Conservation (phyloP, 2,888 invertebrate species). For the Thereva unica region DNA sequence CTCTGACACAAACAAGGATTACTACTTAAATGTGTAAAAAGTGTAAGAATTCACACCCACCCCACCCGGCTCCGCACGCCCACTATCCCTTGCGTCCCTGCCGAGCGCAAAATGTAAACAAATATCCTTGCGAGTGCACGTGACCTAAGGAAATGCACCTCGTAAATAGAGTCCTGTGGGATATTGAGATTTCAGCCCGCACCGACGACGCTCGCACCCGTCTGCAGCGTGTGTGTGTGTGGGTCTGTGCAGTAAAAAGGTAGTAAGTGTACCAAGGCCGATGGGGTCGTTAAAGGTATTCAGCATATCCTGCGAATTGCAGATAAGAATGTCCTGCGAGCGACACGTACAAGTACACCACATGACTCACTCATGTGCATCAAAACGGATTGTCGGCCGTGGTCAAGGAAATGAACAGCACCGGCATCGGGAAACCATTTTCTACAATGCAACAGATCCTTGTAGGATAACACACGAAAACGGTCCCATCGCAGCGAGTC, state of each 20-base stretch:
- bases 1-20: slow-evolving; percentile 33
- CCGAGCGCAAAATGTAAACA: slow-evolving; percentile 37
- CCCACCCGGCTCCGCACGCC: background rate
- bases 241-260: background rate
- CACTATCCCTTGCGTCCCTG: background rate
- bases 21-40: slow-evolving; percentile 34
- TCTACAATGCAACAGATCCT: slow-evolving; percentile 19
- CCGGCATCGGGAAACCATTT: background rate
- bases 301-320: slow-evolving; percentile 16
- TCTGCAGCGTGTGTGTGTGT: background rate
- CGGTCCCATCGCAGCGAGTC: background rate
- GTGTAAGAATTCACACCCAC: slow-evolving; percentile 40
- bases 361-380: slow-evolving; percentile 18
- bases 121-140: slow-evolving; percentile 40
- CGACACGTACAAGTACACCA: slow-evolving; percentile 6
- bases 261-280: slow-evolving; percentile 5
- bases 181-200: slow-evolving; percentile 20
- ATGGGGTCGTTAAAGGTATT: slow-evolving; percentile 1
- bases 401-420: background rate
- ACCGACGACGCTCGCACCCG: background rate
- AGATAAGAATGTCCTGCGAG: slow-evolving; percentile 13
- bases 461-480: background rate
- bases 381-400: background rate
- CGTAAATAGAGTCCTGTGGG: slow-evolving; percentile 42
- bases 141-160: slow-evolving; percentile 36